These are phyloP conservation scores for Eulemur albifrons DNA, from an alignment of 2,797 vertebrate genomes.

Conservation along the genomic window DNA sequence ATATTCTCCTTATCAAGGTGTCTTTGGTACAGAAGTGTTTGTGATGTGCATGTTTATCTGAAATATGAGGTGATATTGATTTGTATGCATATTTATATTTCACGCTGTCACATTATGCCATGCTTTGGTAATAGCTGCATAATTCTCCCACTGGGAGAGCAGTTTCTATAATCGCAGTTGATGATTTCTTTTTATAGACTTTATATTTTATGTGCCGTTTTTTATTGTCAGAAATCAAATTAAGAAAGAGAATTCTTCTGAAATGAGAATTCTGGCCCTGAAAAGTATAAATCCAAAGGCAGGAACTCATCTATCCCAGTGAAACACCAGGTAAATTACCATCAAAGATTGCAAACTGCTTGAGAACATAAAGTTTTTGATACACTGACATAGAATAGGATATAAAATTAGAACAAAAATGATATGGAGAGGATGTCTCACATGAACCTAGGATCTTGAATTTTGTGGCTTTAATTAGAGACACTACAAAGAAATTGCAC, in stretches of 20 bases:
- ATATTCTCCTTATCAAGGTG: slow-evolving; percentile 30
- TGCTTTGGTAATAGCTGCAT: slow-evolving; percentile 68
- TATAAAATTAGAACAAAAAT: slow-evolving; percentile 21
- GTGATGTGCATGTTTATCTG: slow-evolving; percentile 48
- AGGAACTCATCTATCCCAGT: slow-evolving; percentile 34
- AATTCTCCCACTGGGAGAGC: slow-evolving; percentile 66
- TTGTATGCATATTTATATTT: slow-evolving; percentile 70
- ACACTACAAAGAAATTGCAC: slow-evolving; percentile 6
- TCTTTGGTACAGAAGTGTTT: slow-evolving; percentile 47
- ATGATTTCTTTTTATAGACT: slow-evolving; percentile 76
- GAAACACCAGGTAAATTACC: slow-evolving; percentile 55
- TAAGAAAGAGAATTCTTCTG: slow-evolving; percentile 65
- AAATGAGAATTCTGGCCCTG: slow-evolving; percentile 59
- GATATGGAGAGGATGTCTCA: background rate
- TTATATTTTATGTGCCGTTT: slow-evolving; percentile 65
- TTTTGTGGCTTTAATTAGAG: slow-evolving; percentile 1
- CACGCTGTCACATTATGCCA: slow-evolving; percentile 63
- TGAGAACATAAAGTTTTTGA: slow-evolving; percentile 48
- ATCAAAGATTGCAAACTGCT: slow-evolving; percentile 48
- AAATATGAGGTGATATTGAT: slow-evolving; percentile 61
- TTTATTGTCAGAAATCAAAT: slow-evolving; percentile 78
- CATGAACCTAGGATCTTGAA: background rate
- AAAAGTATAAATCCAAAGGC: slow-evolving; percentile 70
- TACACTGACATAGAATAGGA: background rate
- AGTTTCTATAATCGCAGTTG: slow-evolving; percentile 69